Base-by-base conservation (phyloP, 2,113 vertebrate species). In the Merops nubicus region DNA sequence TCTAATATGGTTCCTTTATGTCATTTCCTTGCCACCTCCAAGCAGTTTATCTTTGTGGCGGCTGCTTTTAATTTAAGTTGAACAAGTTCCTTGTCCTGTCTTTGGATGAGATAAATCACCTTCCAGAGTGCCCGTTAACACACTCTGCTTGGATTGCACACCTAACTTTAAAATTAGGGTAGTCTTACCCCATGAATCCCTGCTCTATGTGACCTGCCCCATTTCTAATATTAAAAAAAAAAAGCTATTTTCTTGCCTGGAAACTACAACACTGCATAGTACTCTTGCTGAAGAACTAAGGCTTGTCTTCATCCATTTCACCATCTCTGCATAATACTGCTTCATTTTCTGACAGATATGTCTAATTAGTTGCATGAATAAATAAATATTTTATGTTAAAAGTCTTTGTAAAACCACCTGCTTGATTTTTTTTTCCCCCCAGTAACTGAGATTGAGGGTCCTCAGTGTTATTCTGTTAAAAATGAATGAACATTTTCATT, bases 11-110 rank as follows among this genome's bases (percentile, higher is more conserved):
- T 51, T 89, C 34, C 64, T 91, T 67, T 33, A 33, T 95, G 69
- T 79, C 67, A 96, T 93, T 93, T 89, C 69, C 76, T 67, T 82
- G 51, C 73, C 51, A 78, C 42, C 54, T 96, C 77, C 74, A 64
- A 93, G 65, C 65, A 95, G 51, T 93, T 94, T 63, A 38, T 95
- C 87, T 93, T 94, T 42, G 53, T 81, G 87, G 80, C 1, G 0
- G 20, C 60, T 59, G 64, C 74, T 88, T 95, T 96, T 94, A 81
- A 89, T 95, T 91, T 54, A 23, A 67, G 22, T 59, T 70, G 74
- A 68, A 38, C 56, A 33, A 78, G 42, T 88, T 94, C 77, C 40
- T 87, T 74, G 50, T 91, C 74, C 88, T 82, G 74, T 48, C 74
- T 93, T 64, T 53, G 69, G 36, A 17, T 53, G 33, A 85, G 53